Conservation (phyloP, 2,113 vertebrate species). For the Dipodomys ordii region DNA sequence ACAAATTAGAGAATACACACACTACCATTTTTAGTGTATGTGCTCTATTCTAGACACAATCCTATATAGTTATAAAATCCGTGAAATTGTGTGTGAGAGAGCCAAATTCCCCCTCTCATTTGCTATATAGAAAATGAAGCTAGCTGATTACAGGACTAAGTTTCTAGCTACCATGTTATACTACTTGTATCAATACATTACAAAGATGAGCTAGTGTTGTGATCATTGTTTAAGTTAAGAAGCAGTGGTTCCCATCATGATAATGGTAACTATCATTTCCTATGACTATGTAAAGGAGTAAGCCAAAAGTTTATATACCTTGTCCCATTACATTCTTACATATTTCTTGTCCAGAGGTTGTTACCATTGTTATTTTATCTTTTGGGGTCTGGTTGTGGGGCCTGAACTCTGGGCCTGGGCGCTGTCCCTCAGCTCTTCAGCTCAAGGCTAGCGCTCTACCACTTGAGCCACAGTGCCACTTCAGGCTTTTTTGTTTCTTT, state of each 20-base stretch:
- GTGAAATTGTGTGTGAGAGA: background rate
- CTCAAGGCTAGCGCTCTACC: no score
- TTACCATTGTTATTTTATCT: background rate
- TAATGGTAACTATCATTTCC: constrained; percentile 46
- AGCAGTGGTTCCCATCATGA: constrained; percentile 1
- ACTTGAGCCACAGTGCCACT: no score
- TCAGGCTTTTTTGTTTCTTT: no score
- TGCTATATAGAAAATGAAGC: background rate
- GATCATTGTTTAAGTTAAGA: constrained; percentile 31
- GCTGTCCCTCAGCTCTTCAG: no score
- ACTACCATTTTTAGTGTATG: background rate
- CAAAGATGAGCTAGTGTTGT: background rate
- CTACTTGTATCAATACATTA: background rate
- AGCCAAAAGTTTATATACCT: constrained; percentile 47
- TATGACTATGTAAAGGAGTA: background rate
- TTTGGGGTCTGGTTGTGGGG: no score
- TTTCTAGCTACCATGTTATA: background rate
- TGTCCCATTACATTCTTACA: constrained; percentile 51
- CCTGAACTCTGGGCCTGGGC: no score
- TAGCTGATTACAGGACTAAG: background rate
- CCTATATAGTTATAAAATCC: background rate
- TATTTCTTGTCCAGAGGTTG: background rate
- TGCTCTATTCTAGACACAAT: background rate
- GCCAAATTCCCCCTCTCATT: background rate
- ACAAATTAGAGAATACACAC: background rate